Evolutionary conservation across 1,140 invertebrate genomes (phyloP).

Genomic region (Drosophila subobscura): DNA sequence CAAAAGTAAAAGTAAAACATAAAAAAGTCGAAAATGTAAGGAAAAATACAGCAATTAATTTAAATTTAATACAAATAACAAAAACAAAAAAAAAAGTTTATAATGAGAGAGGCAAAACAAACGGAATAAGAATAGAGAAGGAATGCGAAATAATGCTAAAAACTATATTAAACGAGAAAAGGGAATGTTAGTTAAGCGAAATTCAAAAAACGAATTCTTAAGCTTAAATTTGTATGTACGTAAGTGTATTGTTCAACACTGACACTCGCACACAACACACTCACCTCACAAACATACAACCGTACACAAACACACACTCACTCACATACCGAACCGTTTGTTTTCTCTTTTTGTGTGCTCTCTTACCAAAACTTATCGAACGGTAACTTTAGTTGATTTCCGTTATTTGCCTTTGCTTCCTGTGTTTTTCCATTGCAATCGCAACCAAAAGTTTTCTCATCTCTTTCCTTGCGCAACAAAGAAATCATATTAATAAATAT

Average conservation of each 20-base stretch:
- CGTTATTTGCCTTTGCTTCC: constrained; percentile 10
- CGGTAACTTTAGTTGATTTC: constrained; percentile 25
- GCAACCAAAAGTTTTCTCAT: constrained; percentile 34
- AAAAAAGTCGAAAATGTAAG: constrained; percentile 52
- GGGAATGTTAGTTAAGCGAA: constrained; percentile 68
- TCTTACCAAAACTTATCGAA: constrained; percentile 18
- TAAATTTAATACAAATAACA: constrained; percentile 40
- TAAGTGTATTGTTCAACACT: constrained; percentile 66
- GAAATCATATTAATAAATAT: constrained; percentile 59
- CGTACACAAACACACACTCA: constrained; percentile 17
- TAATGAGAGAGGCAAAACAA: constrained; percentile 50
- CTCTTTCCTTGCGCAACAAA: constrained; percentile 40
- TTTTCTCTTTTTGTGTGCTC: constrained; percentile 35
- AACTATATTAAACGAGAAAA: constrained; percentile 46
- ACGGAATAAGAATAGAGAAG: constrained; percentile 52
- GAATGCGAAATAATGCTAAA: constrained; percentile 42
- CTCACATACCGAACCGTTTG: constrained; percentile 20
- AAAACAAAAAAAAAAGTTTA: constrained; percentile 49
- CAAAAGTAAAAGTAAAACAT: constrained; percentile 48
- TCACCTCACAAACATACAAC: constrained; percentile 23
- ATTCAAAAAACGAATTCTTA: constrained; percentile 70
- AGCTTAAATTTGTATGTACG: constrained; percentile 78
- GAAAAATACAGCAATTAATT: constrained; percentile 73
- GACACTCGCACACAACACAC: constrained; percentile 23
- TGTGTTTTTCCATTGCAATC: constrained; percentile 28